Evolutionary conservation across 2,113 vertebrate genomes (phyloP).

Genomic region (Mobula birostris): DNA sequence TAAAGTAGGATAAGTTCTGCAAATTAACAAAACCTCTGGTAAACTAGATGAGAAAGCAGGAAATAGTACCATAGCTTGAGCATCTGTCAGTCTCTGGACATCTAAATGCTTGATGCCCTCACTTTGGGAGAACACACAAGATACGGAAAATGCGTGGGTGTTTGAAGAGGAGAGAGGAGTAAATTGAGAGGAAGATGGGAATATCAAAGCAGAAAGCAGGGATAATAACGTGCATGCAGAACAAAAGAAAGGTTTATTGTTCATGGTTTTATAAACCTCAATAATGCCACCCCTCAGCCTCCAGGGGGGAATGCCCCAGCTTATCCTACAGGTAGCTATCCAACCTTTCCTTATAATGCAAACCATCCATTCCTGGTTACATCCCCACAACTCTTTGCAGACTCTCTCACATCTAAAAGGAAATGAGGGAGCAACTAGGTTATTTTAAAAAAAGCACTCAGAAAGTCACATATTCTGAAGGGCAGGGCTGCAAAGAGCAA

Average conservation of each 20-base stretch:
- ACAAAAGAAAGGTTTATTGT: background rate
- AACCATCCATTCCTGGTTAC: no score
- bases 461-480: background rate
- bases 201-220: no score
- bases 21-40: background rate
- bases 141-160: background rate
- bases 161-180: background rate
- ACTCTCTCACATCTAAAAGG: background rate
- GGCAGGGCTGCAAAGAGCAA: background rate
- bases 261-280: no score
- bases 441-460: background rate
- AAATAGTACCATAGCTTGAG: background rate
- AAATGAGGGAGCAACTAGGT: background rate
- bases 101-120: background rate
- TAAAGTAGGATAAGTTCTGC: background rate
- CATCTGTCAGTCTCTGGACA: background rate
- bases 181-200: background rate
- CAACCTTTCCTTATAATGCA: no score
- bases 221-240: background rate
- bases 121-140: background rate
- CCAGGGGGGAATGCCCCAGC: no score
- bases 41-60: background rate
- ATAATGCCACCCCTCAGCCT: no score
- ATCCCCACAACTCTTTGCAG: background rate
- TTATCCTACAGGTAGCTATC: no score